Base-by-base conservation (phyloP, 2,113 vertebrate species). In the Oncorhynchus kisutch region DNA sequence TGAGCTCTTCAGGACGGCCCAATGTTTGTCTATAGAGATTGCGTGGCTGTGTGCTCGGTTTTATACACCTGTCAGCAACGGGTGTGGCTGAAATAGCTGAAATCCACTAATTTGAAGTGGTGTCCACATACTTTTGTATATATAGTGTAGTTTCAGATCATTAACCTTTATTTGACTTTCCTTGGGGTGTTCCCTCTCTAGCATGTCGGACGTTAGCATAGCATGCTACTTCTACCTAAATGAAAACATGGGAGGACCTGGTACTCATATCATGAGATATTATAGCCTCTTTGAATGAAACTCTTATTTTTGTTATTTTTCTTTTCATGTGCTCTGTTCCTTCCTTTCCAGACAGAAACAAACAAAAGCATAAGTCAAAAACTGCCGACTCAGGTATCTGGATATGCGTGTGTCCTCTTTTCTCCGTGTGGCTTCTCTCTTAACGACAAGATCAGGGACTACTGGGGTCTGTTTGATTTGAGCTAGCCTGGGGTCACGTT, bases 341-440 rank as follows among this genome's bases (percentile, higher is more conserved):
- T 91, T 95, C 89, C 95, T 89, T 95, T 96, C 95, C 94, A 95
- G 95, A 96, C 91, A 96, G 92, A 96, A 94, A 95, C 94, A 96
- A 95, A 96, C 95, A 95, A 96, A 97, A 95, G 92, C 93, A 94
- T 96, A 95, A 95, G 91, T 95, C 95, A 94, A 95, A 96, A 95
- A 92, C 92, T 87, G 91, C 92, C 76, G 78, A 92, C 91, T 92
- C 94, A 96, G 94, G 93, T 95, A 94, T 92, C 93, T 87, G 87
- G 86, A 93, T 78, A 86, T 90, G 86, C 91, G 9, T 0, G 39
- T 88, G 80, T 88, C 86, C 81, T 88, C 77, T 88, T 89, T 74
- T 85, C 84, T 79, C 74, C 83, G 83, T 79, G 57, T 77, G 84
- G 72, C 69, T 85, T 62, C 76, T 75, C 82, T 6, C 31, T 80